Base-by-base conservation (phyloP, 1,140 invertebrate species). In the Tetramorium simillimum region DNA sequence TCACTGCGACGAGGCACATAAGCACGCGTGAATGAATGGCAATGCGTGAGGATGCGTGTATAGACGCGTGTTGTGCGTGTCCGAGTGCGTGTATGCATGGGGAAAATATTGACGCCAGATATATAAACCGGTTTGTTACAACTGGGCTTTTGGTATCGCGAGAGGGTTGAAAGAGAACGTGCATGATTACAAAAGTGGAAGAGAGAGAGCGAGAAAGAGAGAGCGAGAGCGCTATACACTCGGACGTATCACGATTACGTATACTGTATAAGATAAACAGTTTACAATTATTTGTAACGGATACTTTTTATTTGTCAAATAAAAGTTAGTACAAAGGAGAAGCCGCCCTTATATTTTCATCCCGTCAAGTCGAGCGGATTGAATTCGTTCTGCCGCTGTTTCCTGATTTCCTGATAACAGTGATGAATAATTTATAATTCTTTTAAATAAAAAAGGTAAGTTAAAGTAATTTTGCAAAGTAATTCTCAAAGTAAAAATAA, bases 291-390 rank as follows among this genome's bases (percentile, higher is more conserved):
- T 94, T 94, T 94, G 93, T 94, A 94, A 93, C 89, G 90, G 85
- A 93, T 93, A 92, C 89, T 94, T 94, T 93, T 94, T 94, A 94
- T 94, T 94, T 94, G 93, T 94, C 93, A 92, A 94, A 94, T 94
- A 93, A 94, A 94, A 93, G 84, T 94, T 94, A 94, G 93, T 94
- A 94, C 93, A 94, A 94, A 94, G 86, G 76, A 93, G 60, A 72
- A 49, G 14, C 40, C 43, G 46, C 46, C 16, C 3, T 46, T 28
- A 46, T 12, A 21, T 33, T 73, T 60, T 40, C 16, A 49, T 37
- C 28, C 16, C 3, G 4, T 43, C 24, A n/a, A 63, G 37, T 76
- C 46, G 16, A 9, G 24, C 21, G 21, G 14, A n/a, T 60, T 43
- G 4, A 62, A 43, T 0, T 28, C 9, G 3, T 6, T 7, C 7